These are phyloP conservation scores for Terrapene triunguis DNA, from an alignment of 2,113 vertebrate species.

Conservation along the genomic window DNA sequence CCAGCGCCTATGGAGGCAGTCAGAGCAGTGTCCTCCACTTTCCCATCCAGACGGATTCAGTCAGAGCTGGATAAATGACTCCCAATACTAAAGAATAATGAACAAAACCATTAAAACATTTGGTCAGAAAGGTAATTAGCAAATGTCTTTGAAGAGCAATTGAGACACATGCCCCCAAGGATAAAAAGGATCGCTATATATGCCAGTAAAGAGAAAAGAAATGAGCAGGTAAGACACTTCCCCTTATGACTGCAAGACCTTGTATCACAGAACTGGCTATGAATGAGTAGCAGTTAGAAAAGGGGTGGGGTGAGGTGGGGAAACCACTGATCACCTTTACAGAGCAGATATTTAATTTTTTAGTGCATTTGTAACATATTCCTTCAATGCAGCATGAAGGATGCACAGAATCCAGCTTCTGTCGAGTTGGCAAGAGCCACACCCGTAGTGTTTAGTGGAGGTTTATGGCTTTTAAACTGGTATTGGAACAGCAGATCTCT, in stretches of 20 bases:
- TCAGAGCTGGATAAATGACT: background rate
- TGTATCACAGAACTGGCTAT: background rate
- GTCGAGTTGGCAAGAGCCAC: background rate
- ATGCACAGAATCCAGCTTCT: background rate
- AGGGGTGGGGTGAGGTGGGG: background rate
- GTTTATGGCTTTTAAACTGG: background rate
- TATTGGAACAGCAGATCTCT: background rate
- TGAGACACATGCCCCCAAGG: background rate
- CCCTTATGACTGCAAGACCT: background rate
- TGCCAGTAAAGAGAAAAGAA: background rate
- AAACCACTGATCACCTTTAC: background rate
- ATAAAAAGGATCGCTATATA: rapidly evolving
- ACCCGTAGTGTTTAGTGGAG: background rate
- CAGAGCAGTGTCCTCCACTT: background rate
- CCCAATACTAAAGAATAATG: background rate
- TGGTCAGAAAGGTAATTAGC: conserved; percentile 25
- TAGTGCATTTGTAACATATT: background rate
- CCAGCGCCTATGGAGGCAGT: background rate
- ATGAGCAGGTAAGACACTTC: background rate
- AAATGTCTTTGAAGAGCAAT: background rate
- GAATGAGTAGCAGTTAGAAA: background rate
- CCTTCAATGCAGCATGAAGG: background rate
- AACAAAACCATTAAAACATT: background rate
- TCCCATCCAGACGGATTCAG: background rate
- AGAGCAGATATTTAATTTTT: background rate